Evolutionary conservation across 2,113 vertebrate species (phyloP).

Genomic region (Rhinogobius similis): DNA sequence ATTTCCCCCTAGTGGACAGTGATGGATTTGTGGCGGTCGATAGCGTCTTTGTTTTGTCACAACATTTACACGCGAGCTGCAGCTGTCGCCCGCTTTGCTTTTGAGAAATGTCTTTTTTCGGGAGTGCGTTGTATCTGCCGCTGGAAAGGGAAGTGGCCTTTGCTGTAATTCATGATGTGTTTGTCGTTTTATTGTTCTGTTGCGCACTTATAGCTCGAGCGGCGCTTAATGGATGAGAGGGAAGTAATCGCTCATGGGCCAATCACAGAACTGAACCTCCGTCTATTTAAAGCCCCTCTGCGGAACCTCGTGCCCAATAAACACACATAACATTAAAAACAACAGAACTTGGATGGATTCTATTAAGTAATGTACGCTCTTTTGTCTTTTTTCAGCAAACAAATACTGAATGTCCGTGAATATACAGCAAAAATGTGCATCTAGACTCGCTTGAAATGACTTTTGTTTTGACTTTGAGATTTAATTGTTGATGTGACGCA

Average conservation of each 20-base stretch:
- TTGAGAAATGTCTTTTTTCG: neutral
- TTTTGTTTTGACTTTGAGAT: no score
- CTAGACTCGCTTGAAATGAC: no score
- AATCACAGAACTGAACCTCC: neutral
- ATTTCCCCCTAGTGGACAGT: conserved; percentile 1
- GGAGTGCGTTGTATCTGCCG: conserved; percentile 8
- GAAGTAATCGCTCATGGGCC: conserved; percentile 40
- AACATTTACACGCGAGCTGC: conserved; percentile 4
- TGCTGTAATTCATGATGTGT: conserved; percentile 32
- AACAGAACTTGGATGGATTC: no score
- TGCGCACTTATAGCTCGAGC: conserved; percentile 13
- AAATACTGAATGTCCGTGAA: no score
- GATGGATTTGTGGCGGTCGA: neutral
- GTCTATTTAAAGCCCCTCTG: neutral
- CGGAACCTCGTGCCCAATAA: neutral
- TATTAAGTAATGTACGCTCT: no score
- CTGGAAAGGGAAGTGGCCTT: conserved; percentile 47
- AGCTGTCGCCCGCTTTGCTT: neutral
- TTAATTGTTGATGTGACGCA: no score
- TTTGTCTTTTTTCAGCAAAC: no score
- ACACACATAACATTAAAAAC: no score
- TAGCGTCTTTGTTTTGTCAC: neutral
- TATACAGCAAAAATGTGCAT: no score
- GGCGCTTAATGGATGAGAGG: conserved; percentile 18
- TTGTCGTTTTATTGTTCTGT: conserved; percentile 55